Evolutionary conservation across 1,140 invertebrate species (phyloP), one percentile per base, ranked within the genome.

Genomic region (Drosophila carrolli): DNA sequence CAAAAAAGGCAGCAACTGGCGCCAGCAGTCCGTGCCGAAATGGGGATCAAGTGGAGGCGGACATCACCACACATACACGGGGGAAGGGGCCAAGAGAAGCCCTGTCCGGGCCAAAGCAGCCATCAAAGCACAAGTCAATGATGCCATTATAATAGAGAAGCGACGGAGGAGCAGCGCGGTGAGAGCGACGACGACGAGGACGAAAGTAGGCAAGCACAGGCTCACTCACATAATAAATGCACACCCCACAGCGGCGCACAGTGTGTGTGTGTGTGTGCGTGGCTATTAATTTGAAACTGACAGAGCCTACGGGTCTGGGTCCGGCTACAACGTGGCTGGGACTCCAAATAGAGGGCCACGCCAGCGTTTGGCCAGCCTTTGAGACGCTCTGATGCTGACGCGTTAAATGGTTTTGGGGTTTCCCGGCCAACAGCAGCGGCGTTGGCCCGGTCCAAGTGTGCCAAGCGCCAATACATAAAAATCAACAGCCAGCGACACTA

Each of bases 251-350:
- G 75, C 37, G 47, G 27, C 43, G 59, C 48, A 43, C 61, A 53
- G 55, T 60, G 66, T 60, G 66, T 19, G 51, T 66, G 44, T 65
- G 56, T 68, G 79, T 62, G 50, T 70, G 56, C 59, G 57, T 79
- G 66, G 78, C 84, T 89, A 89, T 89, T 89, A 89, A 89, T 89
- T 89, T 89, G 67, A 89, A 89, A 78, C 81, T 89, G 84, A 81
- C 80, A 89, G 73, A 63, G 74, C 70, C 85, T 81, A 76, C 66
- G 84, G 79, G 84, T 40, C 51, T 35, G 38, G 59, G 50, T 53
- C 41, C 70, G 46, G 51, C 41, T 47, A 76, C 71, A 66, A 73
- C 82, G 79, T 86, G 84, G 54, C 70, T 75, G 83, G 71, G 83
- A 77, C 73, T 55, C 43, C 40, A 59, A 9, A 35, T 56, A 60